phyloP scores from a whole-genome alignment of 2,797 vertebrate genomes.

The Centroberyx gerrardi region DNA sequence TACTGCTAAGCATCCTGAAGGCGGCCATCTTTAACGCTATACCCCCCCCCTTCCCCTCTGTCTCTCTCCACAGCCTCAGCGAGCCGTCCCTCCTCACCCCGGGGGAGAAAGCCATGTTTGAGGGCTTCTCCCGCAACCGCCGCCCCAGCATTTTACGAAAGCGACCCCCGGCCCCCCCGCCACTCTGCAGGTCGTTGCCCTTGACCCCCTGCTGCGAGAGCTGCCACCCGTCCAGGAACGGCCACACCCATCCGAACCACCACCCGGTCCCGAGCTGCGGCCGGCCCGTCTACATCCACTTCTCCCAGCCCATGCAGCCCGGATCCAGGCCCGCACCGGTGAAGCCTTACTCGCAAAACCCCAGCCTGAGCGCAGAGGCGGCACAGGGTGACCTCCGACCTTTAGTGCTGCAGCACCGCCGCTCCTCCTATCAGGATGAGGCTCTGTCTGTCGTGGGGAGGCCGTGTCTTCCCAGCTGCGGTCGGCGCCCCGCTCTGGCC shows the following conservation, averaged over 20 bases:
- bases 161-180: conserved; percentile 26
- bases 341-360: conserved; percentile 47
- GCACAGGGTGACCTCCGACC: conserved; percentile 30
- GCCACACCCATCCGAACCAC: conserved; percentile 4
- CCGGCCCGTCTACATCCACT: conserved; percentile 78
- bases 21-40: not conserved
- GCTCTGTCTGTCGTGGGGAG: conserved; percentile 80
- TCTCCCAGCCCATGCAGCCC: conserved; percentile 80
- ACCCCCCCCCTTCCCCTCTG: not conserved
- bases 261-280: conserved; percentile 40
- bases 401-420: conserved; percentile 12
- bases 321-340: conserved; percentile 46
- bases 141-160: conserved; percentile 46
- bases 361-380: not conserved
- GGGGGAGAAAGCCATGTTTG: conserved; percentile 29
- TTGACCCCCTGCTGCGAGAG: conserved; percentile 35
- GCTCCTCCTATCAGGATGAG: conserved; percentile 28
- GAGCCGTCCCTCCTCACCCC: conserved; percentile 71
- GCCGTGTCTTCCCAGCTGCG: conserved; percentile 70
- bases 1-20: not conserved
- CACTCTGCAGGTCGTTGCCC: conserved; percentile 42
- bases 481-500: conserved; percentile 3
- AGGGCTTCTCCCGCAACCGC: conserved; percentile 49
- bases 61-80: conserved; percentile 68
- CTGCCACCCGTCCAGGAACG: conserved; percentile 11